Base-by-base conservation (phyloP, 2,797 vertebrate species). In the Myotis pilosus region DNA sequence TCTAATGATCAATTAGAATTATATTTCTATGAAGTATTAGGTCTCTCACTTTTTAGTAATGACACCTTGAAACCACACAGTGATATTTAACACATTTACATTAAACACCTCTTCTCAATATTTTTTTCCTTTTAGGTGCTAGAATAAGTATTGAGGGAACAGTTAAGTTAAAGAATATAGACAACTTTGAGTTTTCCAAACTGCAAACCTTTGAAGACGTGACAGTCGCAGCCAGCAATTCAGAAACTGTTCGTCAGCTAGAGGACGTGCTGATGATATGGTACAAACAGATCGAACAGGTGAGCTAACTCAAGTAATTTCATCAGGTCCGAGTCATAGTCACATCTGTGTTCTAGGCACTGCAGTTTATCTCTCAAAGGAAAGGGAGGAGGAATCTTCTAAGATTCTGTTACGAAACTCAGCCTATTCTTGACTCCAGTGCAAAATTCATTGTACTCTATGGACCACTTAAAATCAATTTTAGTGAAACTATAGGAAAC, bases 251-350 rank as follows among this genome's bases (percentile, higher is more conserved):
- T 96, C 96, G 91, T 69, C 97, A 98, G 49, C 97, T 99, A 22
- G 99, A 99, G 89, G 98, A 98, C 30, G 96, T 98, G 83, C 96
- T 99, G 94, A 98, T 97, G 98, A 96, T 98, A 28, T 99, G 99
- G 99, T 98, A 98, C 95, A 98, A 97, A 80, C 98, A 99, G 98
- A 99, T 99, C 19, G 98, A 99, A 82, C 97, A 97, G 97, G 99
- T 99, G 97, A 92, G 92, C 53, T 86, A 1, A 75, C 82, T 88
- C 90, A 51, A 15, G 10, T 20, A 20, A 57, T 72, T 71, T 13
- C 8, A 33, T 76, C 79, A 51, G 9, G 22, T 38, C 12, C 4
- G 5, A 57, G 7, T 15, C 0, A 0, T 5, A 8, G 47, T 33
- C 30, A 64, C 17, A 15, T 25, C 9, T 79, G 41, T 64, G 20